Evolutionary conservation across 2,888 invertebrate genomes (phyloP), one percentile per base, ranked within the genome.

Genomic region (Apomyelois bistriatella): DNA sequence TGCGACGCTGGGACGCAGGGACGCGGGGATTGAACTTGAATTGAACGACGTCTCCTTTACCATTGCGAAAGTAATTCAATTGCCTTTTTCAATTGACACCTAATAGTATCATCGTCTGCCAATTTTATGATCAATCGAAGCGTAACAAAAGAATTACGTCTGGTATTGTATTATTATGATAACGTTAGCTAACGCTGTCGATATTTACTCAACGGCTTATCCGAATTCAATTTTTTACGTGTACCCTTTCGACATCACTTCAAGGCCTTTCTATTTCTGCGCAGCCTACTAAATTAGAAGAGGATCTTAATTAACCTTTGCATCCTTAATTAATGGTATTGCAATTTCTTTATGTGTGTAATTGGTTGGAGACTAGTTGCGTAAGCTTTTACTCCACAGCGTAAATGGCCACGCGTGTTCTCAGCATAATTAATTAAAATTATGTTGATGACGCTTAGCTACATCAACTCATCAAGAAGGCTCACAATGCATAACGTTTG

Each of bases 381-480:
- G 67, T 69, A 71, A 74, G 58, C 57, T 60, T 61, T 65, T 63
- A 59, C 60, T 55, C 48, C 42, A 54, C 16, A 54, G 48, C 51
- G 35, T 57, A 40, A 48, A 30, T 46, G 49, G 38, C 42, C 40
- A 59, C 58, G 61, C 62, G 62, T 68, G 65, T 68, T 68, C 66
- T 58, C 65, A 57, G 59, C 59, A 65, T 72, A 73, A 71, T 74
- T 77, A 81, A 80, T 82, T 82, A 77, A 53, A 47, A 73, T 73
- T 70, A 70, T 63, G 72, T 69, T 70, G 65, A 63, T 67, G 52
- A 48, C 28, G 13, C 28, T 30, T 1, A 16, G 17, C 16, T 54
- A 61, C 65, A 68, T 65, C 56, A 52, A 28, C 60, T 57, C 55
- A 58, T 57, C 52, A 56, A 58, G 57, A 16, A 32, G 32, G 10